Evolutionary conservation across 1,140 invertebrate genomes (phyloP), one percentile per base, ranked within the genome.

Genomic region (Leptopilina clavipes): DNA sequence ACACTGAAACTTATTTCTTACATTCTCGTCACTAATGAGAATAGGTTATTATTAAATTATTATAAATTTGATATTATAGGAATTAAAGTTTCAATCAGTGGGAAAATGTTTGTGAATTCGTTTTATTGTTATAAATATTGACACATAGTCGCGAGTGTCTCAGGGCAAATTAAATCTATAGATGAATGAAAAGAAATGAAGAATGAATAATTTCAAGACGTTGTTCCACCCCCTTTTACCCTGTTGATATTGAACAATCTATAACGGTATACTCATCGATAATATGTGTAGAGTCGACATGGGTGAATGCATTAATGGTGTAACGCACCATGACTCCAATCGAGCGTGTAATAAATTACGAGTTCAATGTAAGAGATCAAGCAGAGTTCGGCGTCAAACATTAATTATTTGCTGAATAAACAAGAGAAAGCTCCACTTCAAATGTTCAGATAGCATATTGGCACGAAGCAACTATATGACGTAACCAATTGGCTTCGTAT

Each of bases 401-500:
- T 81, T 81, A 79, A 83, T 83, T 78, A 83, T 80, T 83, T 72
- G 82, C 45, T 81, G 74, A 75, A 80, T 83, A 81, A 81, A 81
- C 79, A 83, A 79, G 82, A 81, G 78, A 80, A 75, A 70, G 73
- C 73, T 59, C 10, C 19, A 59, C 22, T 59, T 25, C 56, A 59
- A 59, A 25, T 59, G 22, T 11, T 0, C 56, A 59, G 22, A 12
- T 59, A 59, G 56, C 10, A 59, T 59, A 2, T 1, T 59, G 11
- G 56, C 22, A 19, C 22, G 22, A 14, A 59, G 56, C 19, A 59
- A 19, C 56, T 25, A 59, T 25, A 59, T 25, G 22, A 19, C 56
- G 22, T 59, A 25, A 56, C 54, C 54, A 56, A 56, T 56, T 56
- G 54, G 54, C 5, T 22, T 31, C 6, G 25, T n/a, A 6, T 0